Evolutionary conservation across 2,797 vertebrate species (phyloP), one percentile per base, ranked within the genome.

Genomic region (Hafferia zeledoni): DNA sequence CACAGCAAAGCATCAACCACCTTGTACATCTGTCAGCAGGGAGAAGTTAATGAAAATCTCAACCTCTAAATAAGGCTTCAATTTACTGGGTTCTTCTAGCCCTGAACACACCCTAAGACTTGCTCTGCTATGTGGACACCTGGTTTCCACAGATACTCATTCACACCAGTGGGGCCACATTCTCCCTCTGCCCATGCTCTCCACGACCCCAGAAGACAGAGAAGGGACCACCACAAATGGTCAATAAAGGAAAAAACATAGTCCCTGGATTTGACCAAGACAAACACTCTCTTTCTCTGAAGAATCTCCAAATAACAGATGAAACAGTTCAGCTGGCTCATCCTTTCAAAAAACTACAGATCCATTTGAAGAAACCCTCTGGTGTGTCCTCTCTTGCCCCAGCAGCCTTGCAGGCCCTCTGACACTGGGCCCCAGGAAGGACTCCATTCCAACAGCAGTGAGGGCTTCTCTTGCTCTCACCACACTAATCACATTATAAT

Each of bases 401-500:
- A 5, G 57, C 60, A 84, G 75, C 82, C 41, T 82, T 9, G 24
- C 2, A 50, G 55, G 33, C 39, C 12, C 59, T 24, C 52, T 64
- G 69, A 43, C 20, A 11, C 17, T 10, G 1, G 19, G 13, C 65
- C 43, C 57, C 31, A 20, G 37, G 17, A 65, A 88, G 39, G 65
- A 68, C 69, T 68, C 56, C 1, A 3, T 27, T 57, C 79, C 77
- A 72, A 47, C 59, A 65, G 69, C 82, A 86, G 27, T 0, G 0
- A 86, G 65, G 55, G 61, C 59, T 94, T 65, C 87, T 83, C 80
- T 75, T 78, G 61, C 85, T 88, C 85, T 94, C 61, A 25, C 53
- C 61, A 74, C 53, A 20, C 28, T 91, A 78, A 96, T 93, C 83
- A 88, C 82, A 47, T 39, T 57, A 70, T 91, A 94, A 95, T 93